phyloP scores from a whole-genome alignment of 2,888 invertebrate species.

The Cecidostiba fungosa region DNA sequence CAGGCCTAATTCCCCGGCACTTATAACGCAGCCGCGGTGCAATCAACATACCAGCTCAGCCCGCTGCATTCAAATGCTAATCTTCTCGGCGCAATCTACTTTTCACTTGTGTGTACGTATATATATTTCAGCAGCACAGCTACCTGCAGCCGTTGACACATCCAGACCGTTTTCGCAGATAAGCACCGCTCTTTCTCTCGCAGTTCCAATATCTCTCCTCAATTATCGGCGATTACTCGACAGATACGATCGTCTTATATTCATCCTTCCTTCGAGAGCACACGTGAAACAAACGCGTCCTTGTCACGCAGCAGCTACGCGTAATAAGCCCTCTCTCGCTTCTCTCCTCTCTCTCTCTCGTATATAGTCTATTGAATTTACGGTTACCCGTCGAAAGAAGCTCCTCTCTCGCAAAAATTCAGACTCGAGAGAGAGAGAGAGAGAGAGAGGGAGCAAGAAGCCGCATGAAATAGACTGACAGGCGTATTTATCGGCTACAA shows the following conservation, averaged over 20 bases:
- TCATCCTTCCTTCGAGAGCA: neutral
- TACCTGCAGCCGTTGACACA: neutral
- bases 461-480: slow-evolving; percentile 33
- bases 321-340: slow-evolving; percentile 11
- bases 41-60: neutral
- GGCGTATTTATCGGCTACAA: slow-evolving; percentile 37
- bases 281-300: neutral
- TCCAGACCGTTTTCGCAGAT: neutral
- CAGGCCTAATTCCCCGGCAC: neutral
- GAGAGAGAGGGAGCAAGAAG: no score
- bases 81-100: slow-evolving; percentile 11
- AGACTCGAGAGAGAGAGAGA: no score
- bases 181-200: neutral
- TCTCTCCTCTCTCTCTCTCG: neutral
- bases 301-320: neutral
- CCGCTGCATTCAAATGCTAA: neutral
- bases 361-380: slow-evolving; percentile 49
- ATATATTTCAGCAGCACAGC: neutral
- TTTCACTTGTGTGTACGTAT: neutral
- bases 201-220: neutral
- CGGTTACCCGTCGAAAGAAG: slow-evolving; percentile 44
- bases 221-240: slow-evolving; percentile 14
- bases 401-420: slow-evolving; percentile 14
- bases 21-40: neutral
- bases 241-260: slow-evolving; percentile 10